Percentiles rank a stretch among this genome's conserved stretches.
phyloP scores from a whole-genome alignment of 2,113 vertebrate species.

The Maylandia zebra region DNA sequence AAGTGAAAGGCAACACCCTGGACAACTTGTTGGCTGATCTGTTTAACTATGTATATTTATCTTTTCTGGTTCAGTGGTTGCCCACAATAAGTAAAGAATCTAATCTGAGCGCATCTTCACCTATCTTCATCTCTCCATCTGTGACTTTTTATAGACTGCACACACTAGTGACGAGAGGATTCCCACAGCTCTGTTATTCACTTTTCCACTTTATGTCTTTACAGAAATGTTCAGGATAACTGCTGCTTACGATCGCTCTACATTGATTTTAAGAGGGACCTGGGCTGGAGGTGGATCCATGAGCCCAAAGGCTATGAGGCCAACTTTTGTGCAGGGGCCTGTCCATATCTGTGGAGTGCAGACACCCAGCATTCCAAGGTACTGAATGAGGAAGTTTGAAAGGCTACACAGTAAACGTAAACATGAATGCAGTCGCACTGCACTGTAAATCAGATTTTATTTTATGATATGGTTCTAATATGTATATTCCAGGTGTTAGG shows the following conservation, averaged over 20 bases:
- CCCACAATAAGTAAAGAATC: neutral
- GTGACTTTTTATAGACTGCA: neutral
- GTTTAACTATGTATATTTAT: neutral
- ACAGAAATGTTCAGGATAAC: slow-evolving; percentile 74
- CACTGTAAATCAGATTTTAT: neutral
- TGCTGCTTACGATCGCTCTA: slow-evolving; percentile 75
- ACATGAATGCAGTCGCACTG: neutral
- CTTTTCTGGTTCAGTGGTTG: neutral
- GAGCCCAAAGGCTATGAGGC: slow-evolving; percentile 76
- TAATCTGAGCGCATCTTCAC: neutral
- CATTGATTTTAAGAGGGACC: slow-evolving; percentile 75
- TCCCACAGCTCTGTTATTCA: neutral
- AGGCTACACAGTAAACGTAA: neutral
- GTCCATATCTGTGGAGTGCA: slow-evolving; percentile 77
- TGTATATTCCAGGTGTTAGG: slow-evolving; percentile 80
- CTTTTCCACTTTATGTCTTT: neutral
- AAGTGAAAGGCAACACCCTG: neutral
- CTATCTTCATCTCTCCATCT: neutral
- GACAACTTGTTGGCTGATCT: neutral
- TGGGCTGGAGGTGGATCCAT: slow-evolving; percentile 77
- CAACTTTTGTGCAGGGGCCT: slow-evolving; percentile 76
- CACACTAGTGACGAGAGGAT: neutral
- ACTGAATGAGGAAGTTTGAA: neutral
- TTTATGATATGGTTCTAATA: neutral
- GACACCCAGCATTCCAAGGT: slow-evolving; percentile 77